Evolutionary conservation across 2,797 vertebrate genomes (phyloP).

Genomic region (Eleutherodactylus coqui): DNA sequence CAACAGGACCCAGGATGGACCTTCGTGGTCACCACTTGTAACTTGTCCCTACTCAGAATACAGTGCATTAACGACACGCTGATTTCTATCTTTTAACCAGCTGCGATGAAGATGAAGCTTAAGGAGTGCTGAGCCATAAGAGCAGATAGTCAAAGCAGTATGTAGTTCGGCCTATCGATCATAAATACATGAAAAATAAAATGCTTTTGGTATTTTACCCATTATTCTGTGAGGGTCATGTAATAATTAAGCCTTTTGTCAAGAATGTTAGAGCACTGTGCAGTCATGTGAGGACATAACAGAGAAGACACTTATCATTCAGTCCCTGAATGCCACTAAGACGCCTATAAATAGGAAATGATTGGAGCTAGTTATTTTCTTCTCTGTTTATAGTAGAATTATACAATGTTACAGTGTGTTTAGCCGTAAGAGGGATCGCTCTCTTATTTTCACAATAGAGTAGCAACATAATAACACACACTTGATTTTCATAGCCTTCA

Average conservation of each 20-base stretch:
- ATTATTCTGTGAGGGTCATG: not conserved
- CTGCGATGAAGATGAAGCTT: no score
- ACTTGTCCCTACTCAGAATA: no score
- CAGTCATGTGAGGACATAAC: not conserved
- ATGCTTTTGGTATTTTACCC: not conserved
- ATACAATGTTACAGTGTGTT: not conserved
- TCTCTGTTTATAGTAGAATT: not conserved
- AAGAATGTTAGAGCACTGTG: no score
- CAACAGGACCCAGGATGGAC: no score
- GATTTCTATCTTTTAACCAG: no score
- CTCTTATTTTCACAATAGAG: not conserved
- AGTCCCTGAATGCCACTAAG: not conserved
- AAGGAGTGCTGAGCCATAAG: no score
- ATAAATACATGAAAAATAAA: not conserved
- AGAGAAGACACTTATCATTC: conserved; percentile 3
- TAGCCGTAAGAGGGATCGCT: not conserved
- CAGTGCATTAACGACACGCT: no score
- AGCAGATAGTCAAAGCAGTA: no score
- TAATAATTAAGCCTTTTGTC: not conserved
- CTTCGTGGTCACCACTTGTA: no score
- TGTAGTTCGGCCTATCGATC: not conserved
- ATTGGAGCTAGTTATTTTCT: not conserved
- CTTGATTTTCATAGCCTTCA: not conserved
- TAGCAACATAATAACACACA: not conserved
- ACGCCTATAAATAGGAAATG: not conserved